phyloP scores from a whole-genome alignment of 2,113 vertebrate genomes.

The Elanoides forficatus region DNA sequence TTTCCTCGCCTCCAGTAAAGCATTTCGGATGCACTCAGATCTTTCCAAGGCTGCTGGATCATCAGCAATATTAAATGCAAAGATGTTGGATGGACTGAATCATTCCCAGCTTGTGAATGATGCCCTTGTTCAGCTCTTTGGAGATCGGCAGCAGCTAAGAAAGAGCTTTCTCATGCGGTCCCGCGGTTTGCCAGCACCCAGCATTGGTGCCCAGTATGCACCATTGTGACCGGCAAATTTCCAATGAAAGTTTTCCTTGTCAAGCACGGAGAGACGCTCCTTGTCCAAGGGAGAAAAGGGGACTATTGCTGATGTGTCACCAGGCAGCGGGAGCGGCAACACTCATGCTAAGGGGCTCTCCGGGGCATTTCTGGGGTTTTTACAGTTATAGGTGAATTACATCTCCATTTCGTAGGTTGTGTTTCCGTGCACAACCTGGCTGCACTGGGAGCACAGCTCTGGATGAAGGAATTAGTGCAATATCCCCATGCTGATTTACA shows the following conservation, averaged over 20 bases:
- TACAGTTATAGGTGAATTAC: fast-evolving
- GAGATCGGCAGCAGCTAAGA: neutral
- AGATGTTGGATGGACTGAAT: slow-evolving; percentile 12
- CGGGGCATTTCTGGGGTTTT: neutral
- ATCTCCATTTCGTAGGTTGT: fast-evolving
- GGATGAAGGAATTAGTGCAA: neutral
- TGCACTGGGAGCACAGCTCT: fast-evolving
- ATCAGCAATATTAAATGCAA: neutral
- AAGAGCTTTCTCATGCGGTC: neutral
- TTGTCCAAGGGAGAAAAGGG: neutral
- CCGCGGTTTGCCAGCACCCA: neutral
- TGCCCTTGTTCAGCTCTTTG: neutral
- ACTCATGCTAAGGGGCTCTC: neutral
- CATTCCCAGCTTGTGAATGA: neutral
- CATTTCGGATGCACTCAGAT: neutral
- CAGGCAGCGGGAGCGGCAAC: neutral
- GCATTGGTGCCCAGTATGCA: neutral
- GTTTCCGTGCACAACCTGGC: neutral
- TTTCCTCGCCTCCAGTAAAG: neutral
- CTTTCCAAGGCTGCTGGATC: neutral
- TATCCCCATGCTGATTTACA: neutral
- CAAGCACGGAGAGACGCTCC: neutral
- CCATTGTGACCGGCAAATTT: neutral
- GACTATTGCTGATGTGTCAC: neutral
- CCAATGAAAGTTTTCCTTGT: neutral